Conservation (phyloP, 1,140 invertebrate genomes). For the Anadara kagoshimensis region DNA sequence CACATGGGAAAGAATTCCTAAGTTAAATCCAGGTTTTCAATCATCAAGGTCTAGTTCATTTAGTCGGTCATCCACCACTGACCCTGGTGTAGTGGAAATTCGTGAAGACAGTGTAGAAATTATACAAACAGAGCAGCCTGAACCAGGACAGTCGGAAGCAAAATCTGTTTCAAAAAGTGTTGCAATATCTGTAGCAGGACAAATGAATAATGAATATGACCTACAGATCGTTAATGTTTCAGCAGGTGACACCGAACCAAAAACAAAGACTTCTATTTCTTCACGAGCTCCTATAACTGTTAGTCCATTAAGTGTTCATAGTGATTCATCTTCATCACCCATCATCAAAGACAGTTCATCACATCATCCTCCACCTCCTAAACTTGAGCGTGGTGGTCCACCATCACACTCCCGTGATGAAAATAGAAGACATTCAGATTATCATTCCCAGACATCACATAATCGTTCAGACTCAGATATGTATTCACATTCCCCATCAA, state of each 20-base stretch:
- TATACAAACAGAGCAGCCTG: slow-evolving; percentile 33
- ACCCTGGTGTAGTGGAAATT: slow-evolving; percentile 29
- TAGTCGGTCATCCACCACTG: slow-evolving; percentile 8
- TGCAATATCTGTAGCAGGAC: slow-evolving; percentile 38
- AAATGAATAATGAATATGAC: slow-evolving; percentile 19
- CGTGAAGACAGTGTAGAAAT: slow-evolving; percentile 42
- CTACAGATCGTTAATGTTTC: slow-evolving; percentile 33
- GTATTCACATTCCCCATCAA: no score
- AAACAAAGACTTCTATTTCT: background rate
- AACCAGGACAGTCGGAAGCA: slow-evolving; percentile 10
- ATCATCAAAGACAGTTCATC: no score
- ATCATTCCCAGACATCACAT: no score
- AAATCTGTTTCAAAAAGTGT: slow-evolving; percentile 24
- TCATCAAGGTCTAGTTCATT: slow-evolving; percentile 5
- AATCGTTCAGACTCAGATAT: no score
- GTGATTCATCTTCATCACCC: no score
- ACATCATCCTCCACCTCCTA: no score
- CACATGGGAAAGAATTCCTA: background rate
- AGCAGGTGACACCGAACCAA: slow-evolving; percentile 4
- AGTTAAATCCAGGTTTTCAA: background rate
- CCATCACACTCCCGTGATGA: no score
- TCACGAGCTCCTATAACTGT: slow-evolving; percentile 35
- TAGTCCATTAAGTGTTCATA: slow-evolving; percentile 29
- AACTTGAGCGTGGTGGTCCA: no score
- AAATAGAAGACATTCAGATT: no score